Conservation (phyloP, 2,113 vertebrate species). For the Condylura cristata region DNA sequence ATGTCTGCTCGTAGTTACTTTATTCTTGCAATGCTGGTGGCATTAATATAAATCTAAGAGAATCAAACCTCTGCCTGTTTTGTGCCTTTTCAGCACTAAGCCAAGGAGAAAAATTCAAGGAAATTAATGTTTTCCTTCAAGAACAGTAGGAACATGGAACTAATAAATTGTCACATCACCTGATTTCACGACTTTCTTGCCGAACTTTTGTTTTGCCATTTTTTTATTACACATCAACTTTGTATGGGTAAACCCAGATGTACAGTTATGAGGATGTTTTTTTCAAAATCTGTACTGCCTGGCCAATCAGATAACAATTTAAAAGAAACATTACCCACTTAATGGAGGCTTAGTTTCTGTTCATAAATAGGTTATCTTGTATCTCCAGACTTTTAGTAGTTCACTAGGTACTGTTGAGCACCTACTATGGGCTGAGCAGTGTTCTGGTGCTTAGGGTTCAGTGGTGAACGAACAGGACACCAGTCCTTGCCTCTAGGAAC, state of each 20-base stretch:
- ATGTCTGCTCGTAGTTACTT: slow-evolving; percentile 57
- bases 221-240: not conserved
- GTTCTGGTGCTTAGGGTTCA: not conserved
- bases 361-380: not conserved
- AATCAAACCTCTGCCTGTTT: slow-evolving; percentile 70
- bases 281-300: not conserved
- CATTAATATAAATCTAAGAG: slow-evolving; percentile 53
- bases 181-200: slow-evolving; percentile 18
- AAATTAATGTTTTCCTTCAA: slow-evolving; percentile 64
- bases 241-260: not conserved
- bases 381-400: not conserved
- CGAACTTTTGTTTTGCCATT: slow-evolving; percentile 42
- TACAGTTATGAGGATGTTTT: not conserved
- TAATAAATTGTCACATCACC: not conserved
- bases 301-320: slow-evolving; percentile 10
- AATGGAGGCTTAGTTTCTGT: not conserved
- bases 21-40: slow-evolving; percentile 58
- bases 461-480: not conserved
- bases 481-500: not conserved
- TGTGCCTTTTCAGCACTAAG: slow-evolving; percentile 69
- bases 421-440: not conserved
- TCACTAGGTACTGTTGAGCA: not conserved
- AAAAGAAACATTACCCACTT: not conserved
- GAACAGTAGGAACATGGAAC: not conserved
- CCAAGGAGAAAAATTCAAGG: slow-evolving; percentile 55